Evolutionary conservation across 2,888 invertebrate species (phyloP).

Genomic region (Tetrapedia diversipes): DNA sequence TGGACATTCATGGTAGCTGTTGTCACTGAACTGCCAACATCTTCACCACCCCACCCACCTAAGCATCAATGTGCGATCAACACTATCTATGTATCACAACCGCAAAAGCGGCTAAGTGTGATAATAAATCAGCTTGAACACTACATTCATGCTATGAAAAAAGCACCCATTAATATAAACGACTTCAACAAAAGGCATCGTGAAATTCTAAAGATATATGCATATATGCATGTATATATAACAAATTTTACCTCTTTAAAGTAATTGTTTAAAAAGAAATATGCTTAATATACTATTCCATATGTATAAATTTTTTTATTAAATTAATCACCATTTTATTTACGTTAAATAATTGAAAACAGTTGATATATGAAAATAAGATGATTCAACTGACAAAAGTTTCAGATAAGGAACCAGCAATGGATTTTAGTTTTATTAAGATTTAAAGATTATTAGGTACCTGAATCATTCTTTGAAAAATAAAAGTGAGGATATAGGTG

Average conservation of each 20-base stretch:
- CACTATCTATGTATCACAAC: slow-evolving; percentile 84
- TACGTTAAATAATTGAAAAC: neutral
- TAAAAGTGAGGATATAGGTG: neutral
- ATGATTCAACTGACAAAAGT: neutral
- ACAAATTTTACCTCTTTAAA: neutral
- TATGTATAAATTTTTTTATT: neutral
- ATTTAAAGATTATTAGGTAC: neutral
- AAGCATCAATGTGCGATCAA: slow-evolving; percentile 83
- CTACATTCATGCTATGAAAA: slow-evolving; percentile 82
- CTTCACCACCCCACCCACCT: slow-evolving; percentile 77
- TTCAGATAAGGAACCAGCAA: neutral
- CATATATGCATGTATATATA: slow-evolving; percentile 7
- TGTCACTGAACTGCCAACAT: slow-evolving; percentile 63
- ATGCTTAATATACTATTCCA: neutral
- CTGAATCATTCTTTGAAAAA: neutral
- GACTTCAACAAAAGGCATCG: slow-evolving; percentile 29
- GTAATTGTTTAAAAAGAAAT: slow-evolving; percentile 10
- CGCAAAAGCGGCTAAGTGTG: slow-evolving; percentile 77
- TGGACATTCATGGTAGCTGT: slow-evolving; percentile 54
- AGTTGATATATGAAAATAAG: neutral
- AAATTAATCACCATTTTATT: neutral
- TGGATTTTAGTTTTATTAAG: neutral
- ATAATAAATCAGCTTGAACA: slow-evolving; percentile 83
- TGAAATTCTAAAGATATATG: slow-evolving; percentile 16
- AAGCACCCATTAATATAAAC: slow-evolving; percentile 70